phyloP scores from a whole-genome alignment of 2,888 invertebrate genomes.

The Galerucella calmariensis region DNA sequence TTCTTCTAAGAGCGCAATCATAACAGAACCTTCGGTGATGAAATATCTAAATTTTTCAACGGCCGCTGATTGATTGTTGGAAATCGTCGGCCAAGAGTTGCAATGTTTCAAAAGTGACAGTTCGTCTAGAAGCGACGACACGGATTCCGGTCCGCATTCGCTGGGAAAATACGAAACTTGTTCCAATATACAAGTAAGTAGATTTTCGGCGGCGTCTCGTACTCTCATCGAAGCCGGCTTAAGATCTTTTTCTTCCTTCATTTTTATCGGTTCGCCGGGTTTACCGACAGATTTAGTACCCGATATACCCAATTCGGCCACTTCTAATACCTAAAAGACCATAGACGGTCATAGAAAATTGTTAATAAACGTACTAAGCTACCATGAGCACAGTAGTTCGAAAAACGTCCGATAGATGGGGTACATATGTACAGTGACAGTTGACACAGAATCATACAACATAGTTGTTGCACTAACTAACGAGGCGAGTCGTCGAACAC shows the following conservation, averaged over 20 bases:
- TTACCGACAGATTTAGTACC: constrained; percentile 91
- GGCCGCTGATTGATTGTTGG: constrained; percentile 69
- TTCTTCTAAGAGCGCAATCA: constrained; percentile 90
- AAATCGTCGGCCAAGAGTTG: constrained; percentile 70
- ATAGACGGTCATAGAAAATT: neutral
- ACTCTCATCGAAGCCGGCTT: constrained; percentile 98
- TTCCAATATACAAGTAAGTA: constrained; percentile 90
- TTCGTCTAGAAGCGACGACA: constrained; percentile 91
- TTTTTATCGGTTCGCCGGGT: constrained; percentile 87
- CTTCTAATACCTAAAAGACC: constrained; percentile 76
- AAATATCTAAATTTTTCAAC: constrained; percentile 85
- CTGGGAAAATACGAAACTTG: constrained; percentile 89
- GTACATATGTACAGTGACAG: no score
- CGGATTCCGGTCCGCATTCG: constrained; percentile 84
- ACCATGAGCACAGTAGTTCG: no score
- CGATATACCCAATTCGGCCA: constrained; percentile 96
- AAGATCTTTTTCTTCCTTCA: constrained; percentile 95
- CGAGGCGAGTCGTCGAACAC: no score
- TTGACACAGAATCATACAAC: no score
- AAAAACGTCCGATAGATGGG: no score
- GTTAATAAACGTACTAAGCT: no score
- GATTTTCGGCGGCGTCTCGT: constrained; percentile 94
- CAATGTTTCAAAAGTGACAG: constrained; percentile 82
- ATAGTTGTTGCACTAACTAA: no score
- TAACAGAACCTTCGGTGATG: constrained; percentile 88